Percentiles rank a stretch among this genome's conserved stretches.
Evolutionary conservation across 2,797 vertebrate genomes (phyloP).

Genomic region (Carapus acus): DNA sequence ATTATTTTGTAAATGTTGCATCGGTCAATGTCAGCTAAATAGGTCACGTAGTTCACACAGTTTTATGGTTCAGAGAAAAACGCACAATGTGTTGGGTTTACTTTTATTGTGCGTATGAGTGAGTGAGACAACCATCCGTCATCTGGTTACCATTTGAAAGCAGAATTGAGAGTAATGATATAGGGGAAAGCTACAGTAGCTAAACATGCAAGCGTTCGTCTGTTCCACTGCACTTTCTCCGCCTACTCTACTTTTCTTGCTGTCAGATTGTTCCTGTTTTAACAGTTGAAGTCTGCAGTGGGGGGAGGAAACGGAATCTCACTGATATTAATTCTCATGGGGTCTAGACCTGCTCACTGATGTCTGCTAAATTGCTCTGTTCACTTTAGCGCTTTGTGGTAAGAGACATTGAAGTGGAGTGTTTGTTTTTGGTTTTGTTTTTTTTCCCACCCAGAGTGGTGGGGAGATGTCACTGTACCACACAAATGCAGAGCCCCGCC

Average conservation of each 20-base stretch:
- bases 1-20: too few relatives aligned
- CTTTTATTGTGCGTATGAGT: constrained; percentile 1
- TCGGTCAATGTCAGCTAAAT: too few relatives aligned
- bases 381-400: constrained; percentile 18
- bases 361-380: constrained; percentile 11
- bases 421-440: constrained; percentile 16
- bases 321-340: constrained; percentile 16
- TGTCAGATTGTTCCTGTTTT: constrained; percentile 11
- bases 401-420: constrained; percentile 17
- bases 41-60: too few relatives aligned
- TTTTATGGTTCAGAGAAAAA: constrained; percentile 1
- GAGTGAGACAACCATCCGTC: constrained; percentile 30
- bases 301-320: constrained; percentile 1
- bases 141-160: constrained; percentile 70
- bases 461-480: constrained; percentile 19
- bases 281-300: constrained; percentile 10
- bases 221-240: constrained; percentile 30
- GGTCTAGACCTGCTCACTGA: constrained; percentile 11
- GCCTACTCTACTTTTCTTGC: constrained; percentile 33
- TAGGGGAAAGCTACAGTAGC: constrained; percentile 72
- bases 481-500: constrained; percentile 15
- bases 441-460: too few relatives aligned
- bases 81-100: constrained; percentile 5
- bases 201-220: constrained; percentile 56
- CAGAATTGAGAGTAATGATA: constrained; percentile 70